Percentiles rank a stretch among this genome's conserved stretches.
phyloP scores from a whole-genome alignment of 2,888 invertebrate genomes.

The Caenorhabditis afra region DNA sequence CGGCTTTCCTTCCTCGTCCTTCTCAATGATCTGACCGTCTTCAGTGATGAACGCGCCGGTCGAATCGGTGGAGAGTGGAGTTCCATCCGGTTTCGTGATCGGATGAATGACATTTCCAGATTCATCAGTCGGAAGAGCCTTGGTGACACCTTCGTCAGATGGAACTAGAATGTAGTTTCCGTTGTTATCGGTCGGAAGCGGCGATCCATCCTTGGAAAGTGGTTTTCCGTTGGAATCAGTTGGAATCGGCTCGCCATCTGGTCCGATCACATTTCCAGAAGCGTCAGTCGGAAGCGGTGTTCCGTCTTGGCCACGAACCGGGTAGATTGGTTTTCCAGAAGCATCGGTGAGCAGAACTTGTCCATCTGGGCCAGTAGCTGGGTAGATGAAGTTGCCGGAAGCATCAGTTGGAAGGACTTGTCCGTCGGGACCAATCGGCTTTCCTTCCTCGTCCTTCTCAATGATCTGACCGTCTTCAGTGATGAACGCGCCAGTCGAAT shows the following conservation, averaged over 20 bases:
- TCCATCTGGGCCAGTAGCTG: neutral
- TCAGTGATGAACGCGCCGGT: slow-evolving; percentile 19
- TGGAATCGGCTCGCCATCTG: slow-evolving; percentile 60
- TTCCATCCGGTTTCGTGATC: slow-evolving; percentile 43
- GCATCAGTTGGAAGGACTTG: slow-evolving; percentile 45
- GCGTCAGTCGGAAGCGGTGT: slow-evolving; percentile 66
- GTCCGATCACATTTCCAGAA: slow-evolving; percentile 43
- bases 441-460: slow-evolving; percentile 49
- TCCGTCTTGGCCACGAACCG: slow-evolving; percentile 65
- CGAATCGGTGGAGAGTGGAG: slow-evolving; percentile 39
- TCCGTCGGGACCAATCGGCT: slow-evolving; percentile 63
- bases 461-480: slow-evolving; percentile 28
- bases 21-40: slow-evolving; percentile 25
- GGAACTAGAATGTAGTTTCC: slow-evolving; percentile 17
- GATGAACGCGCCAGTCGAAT: slow-evolving; percentile 59
- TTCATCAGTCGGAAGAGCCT: slow-evolving; percentile 50
- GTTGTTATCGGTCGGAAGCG: slow-evolving; percentile 39
- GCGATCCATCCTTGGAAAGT: slow-evolving; percentile 53
- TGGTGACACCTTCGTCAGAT: slow-evolving; percentile 18
- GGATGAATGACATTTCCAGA: slow-evolving; percentile 43
- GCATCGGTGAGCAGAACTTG: slow-evolving; percentile 1
- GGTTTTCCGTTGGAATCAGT: slow-evolving; percentile 56
- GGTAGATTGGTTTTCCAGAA: neutral
- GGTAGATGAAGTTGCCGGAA: slow-evolving; percentile 10
- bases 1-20: slow-evolving; percentile 52